phyloP scores from a whole-genome alignment of 2,113 vertebrate species.

The Hypomesus transpacificus region DNA sequence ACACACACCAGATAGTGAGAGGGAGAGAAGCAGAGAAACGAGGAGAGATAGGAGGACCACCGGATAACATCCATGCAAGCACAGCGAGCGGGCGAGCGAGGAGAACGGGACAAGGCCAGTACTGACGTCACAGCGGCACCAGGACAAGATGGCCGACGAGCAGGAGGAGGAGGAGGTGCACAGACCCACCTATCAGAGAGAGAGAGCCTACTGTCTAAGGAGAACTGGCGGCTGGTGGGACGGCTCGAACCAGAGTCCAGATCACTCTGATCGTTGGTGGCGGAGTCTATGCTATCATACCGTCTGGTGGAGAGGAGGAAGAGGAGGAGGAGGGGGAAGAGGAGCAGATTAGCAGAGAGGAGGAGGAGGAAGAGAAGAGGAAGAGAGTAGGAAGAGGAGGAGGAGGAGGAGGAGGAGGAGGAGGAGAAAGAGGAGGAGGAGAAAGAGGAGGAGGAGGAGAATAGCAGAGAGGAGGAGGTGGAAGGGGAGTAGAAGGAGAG shows the following conservation, averaged over 20 bases:
- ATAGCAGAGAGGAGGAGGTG: conserved; percentile 60
- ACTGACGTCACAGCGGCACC: conserved; percentile 78
- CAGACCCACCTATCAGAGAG: conserved; percentile 88
- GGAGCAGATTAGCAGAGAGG: conserved; percentile 33
- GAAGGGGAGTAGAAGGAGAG: conserved; percentile 57
- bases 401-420: conserved; percentile 43
- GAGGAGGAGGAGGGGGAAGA: conserved; percentile 25
- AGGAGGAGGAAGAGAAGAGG: conserved; percentile 53
- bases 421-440: conserved; percentile 41
- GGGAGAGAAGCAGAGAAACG: conserved; percentile 34
- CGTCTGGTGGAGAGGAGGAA: conserved; percentile 74
- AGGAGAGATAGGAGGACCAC: conserved; percentile 38
- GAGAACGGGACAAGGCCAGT: conserved; percentile 77
- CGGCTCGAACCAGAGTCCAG: conserved; percentile 86
- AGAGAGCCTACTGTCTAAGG: conserved; percentile 90
- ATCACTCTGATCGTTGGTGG: conserved; percentile 86
- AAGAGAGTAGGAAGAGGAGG: neutral
- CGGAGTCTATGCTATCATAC: conserved; percentile 92
- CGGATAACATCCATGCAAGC: conserved; percentile 73
- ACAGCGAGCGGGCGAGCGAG: conserved; percentile 73
- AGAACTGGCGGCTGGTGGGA: conserved; percentile 86
- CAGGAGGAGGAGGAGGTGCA: conserved; percentile 62
- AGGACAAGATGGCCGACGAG: conserved; percentile 71
- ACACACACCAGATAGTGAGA: conserved; percentile 11
- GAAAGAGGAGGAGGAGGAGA: conserved; percentile 1